phyloP scores from a whole-genome alignment of 2,888 invertebrate genomes.

The Dasypogon diadema region DNA sequence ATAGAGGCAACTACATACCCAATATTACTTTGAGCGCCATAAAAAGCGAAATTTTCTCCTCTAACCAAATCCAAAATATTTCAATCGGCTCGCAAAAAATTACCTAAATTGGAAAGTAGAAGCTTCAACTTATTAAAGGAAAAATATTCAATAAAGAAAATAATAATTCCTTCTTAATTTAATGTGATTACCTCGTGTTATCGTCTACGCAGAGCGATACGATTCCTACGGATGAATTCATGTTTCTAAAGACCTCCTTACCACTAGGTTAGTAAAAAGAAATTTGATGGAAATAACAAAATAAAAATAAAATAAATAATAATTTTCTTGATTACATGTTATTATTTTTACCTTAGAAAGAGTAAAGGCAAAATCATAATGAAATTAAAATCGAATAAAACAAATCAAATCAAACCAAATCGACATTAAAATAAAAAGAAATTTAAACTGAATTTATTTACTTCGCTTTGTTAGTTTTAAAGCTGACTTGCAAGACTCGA shows the following conservation, averaged over 20 bases:
- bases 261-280: background rate
- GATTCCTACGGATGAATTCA: background rate
- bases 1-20: no score
- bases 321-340: background rate
- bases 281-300: background rate
- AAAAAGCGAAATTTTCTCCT: no score
- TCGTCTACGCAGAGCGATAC: background rate
- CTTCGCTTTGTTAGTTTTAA: conserved; percentile 90
- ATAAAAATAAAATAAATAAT: background rate
- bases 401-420: background rate
- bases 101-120: background rate
- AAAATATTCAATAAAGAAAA: background rate
- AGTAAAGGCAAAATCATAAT: background rate
- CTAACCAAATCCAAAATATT: no score
- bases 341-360: conserved; percentile 3
- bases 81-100: no score
- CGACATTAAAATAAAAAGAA: background rate
- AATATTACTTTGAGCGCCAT: no score
- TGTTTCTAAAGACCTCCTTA: background rate
- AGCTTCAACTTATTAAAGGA: background rate
- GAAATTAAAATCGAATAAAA: background rate
- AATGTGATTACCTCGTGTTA: background rate
- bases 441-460: conserved; percentile 59
- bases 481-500: conserved; percentile 96
- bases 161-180: background rate